Percentiles rank a stretch among this genome's conserved stretches.
Conservation (phyloP, 2,113 vertebrate species). For the Ctenodactylus gundi region DNA sequence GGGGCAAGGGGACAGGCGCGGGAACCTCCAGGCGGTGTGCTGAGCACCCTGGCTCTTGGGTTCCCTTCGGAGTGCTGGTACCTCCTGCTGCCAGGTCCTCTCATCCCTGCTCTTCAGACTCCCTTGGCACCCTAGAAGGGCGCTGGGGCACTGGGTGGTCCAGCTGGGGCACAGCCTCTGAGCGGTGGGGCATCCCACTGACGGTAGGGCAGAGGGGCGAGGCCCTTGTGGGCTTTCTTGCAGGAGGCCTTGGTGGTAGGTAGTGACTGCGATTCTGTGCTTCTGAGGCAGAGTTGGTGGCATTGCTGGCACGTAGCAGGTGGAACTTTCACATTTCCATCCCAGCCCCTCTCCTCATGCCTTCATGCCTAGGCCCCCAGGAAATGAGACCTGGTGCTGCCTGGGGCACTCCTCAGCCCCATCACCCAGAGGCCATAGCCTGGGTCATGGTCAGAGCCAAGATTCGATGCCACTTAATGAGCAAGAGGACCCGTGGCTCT, state of each 20-base stretch:
- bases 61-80: too few relatives aligned
- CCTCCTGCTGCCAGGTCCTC: too few relatives aligned
- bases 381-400: fast-evolving
- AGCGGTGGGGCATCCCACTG: too few relatives aligned
- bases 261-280: too few relatives aligned
- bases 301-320: fast-evolving
- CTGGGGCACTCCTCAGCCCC: not conserved
- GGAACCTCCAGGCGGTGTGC: fast-evolving
- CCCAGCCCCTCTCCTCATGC: not conserved
- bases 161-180: too few relatives aligned
- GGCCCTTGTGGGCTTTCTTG: not conserved
- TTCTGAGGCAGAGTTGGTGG: fast-evolving
- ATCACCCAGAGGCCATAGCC: fast-evolving
- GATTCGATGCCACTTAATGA: fast-evolving
- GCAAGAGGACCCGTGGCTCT: fast-evolving
- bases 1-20: fast-evolving
- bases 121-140: too few relatives aligned
- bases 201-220: fast-evolving
- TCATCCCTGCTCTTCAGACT: too few relatives aligned
- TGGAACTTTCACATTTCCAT: fast-evolving
- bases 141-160: too few relatives aligned
- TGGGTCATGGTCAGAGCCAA: fast-evolving
- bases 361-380: not conserved
- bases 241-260: too few relatives aligned
- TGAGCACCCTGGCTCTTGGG: fast-evolving